Conservation (phyloP, 2,113 vertebrate species). For the Silurus glanis region DNA sequence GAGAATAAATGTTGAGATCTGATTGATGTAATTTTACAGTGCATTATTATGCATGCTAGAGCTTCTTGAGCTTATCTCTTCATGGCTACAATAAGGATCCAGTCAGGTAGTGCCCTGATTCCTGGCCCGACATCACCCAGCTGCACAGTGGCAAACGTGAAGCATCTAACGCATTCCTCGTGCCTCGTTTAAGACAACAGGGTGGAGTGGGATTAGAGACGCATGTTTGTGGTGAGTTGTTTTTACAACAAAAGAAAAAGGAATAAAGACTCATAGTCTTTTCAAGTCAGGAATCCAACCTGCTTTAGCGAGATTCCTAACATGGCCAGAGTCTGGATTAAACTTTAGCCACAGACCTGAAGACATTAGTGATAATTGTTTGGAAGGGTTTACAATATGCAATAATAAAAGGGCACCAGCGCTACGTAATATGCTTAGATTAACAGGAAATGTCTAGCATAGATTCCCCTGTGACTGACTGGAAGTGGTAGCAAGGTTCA, state of each 20-base stretch:
- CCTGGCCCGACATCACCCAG: slow-evolving; percentile 24
- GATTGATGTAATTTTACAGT: neutral
- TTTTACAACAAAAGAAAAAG: slow-evolving; percentile 57
- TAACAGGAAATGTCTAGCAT: slow-evolving; percentile 64
- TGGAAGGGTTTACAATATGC: slow-evolving; percentile 38
- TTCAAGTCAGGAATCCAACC: slow-evolving; percentile 60
- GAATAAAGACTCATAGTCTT: slow-evolving; percentile 61
- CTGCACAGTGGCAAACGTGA: slow-evolving; percentile 45
- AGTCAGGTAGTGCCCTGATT: slow-evolving; percentile 30
- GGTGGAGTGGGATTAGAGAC: slow-evolving; percentile 57
- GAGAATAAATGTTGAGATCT: neutral
- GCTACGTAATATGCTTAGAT: slow-evolving; percentile 62
- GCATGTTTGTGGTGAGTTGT: slow-evolving; percentile 58
- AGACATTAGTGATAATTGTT: slow-evolving; percentile 37
- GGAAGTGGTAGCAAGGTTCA: slow-evolving; percentile 70
- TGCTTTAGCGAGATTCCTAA: slow-evolving; percentile 59
- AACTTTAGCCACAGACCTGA: slow-evolving; percentile 31
- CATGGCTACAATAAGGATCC: slow-evolving; percentile 23
- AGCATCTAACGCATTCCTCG: slow-evolving; percentile 45
- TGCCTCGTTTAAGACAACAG: slow-evolving; percentile 48
- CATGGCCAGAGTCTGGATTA: slow-evolving; percentile 32
- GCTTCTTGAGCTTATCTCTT: slow-evolving; percentile 24
- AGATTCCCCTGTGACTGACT: slow-evolving; percentile 61
- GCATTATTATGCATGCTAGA: neutral
- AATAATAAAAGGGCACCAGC: slow-evolving; percentile 58